Percentiles rank a stretch among this genome's conserved stretches.
phyloP scores from a whole-genome alignment of 1,140 invertebrate species.

The Drosophila equinoxialis region DNA sequence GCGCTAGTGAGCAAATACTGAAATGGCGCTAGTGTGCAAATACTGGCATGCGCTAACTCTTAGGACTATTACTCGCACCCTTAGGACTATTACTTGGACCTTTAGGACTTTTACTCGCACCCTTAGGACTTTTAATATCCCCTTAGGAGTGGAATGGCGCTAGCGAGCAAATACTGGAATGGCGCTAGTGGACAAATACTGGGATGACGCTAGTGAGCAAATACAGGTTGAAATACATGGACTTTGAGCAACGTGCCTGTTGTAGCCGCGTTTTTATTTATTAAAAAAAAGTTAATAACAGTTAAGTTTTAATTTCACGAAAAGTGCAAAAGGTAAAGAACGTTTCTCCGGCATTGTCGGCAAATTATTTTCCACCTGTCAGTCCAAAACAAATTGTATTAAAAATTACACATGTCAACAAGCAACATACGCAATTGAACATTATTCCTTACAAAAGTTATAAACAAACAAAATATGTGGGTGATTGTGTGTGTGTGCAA shows the following conservation, averaged over 20 bases:
- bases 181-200: background rate
- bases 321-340: background rate
- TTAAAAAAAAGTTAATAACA: slow-evolving; percentile 3
- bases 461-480: background rate
- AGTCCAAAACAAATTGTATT: background rate
- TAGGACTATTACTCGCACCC: too few species aligned
- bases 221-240: background rate
- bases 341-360: background rate
- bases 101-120: too few species aligned
- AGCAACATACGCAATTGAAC: background rate
- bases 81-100: too few species aligned
- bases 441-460: background rate
- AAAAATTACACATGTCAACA: background rate
- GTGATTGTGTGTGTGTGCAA: background rate
- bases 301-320: background rate
- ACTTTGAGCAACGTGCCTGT: background rate
- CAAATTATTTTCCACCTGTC: background rate
- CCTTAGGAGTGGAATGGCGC: too few species aligned
- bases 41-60: background rate
- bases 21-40: background rate
- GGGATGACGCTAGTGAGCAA: background rate
- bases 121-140: too few species aligned
- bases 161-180: background rate
- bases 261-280: background rate
- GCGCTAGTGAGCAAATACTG: background rate